Evolutionary conservation across 2,113 vertebrate genomes (phyloP).

Genomic region (Antechinus flavipes): DNA sequence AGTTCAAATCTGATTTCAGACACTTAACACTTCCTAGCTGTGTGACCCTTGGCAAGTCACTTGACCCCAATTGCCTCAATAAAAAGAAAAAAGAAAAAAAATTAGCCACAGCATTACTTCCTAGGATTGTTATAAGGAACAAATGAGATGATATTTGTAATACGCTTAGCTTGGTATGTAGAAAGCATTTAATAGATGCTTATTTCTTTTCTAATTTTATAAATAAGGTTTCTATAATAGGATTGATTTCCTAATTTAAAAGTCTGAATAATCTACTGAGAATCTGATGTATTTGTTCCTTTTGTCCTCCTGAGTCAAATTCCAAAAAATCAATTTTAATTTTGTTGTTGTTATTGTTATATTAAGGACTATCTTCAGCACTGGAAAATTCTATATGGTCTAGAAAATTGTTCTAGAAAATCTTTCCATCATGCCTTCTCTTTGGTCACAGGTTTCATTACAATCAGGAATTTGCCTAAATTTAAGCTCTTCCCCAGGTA

Average conservation of each 20-base stretch:
- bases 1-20: neutral
- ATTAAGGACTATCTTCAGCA: neutral
- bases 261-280: neutral
- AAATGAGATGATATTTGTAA: neutral
- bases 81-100: too few relatives aligned
- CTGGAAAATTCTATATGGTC: neutral
- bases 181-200: neutral
- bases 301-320: neutral
- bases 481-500: neutral
- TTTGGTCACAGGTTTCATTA: neutral
- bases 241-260: conserved; percentile 25
- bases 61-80: neutral
- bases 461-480: too few relatives aligned
- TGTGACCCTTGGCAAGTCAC: neutral
- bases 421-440: neutral
- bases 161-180: neutral
- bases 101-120: neutral
- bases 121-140: neutral
- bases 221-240: conserved; percentile 59
- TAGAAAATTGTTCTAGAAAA: neutral
- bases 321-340: neutral
- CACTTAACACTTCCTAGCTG: neutral
- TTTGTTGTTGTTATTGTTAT: neutral
- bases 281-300: neutral
- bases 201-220: neutral